phyloP scores from a whole-genome alignment of 2,113 vertebrate genomes.

The Cheirogaleus medius region DNA sequence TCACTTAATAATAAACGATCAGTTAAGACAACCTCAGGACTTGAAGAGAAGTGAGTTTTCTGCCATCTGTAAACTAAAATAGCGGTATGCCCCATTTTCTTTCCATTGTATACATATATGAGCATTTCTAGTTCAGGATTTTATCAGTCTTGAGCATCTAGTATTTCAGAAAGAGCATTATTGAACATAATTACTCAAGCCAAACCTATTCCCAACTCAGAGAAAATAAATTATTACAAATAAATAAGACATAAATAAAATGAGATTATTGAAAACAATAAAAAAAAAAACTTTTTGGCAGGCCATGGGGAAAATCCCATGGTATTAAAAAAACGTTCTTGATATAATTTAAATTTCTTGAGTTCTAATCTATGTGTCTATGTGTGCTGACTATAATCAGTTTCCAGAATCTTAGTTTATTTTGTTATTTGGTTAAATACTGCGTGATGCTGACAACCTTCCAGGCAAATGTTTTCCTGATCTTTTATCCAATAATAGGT shows the following conservation, averaged over 20 bases:
- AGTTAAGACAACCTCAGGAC: neutral
- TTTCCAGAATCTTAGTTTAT: constrained; percentile 8
- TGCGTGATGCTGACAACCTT: neutral
- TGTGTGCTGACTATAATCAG: neutral
- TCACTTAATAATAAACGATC: neutral
- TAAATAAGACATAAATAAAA: neutral
- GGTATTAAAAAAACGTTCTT: neutral
- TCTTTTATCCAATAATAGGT: neutral
- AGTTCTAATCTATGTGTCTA: neutral
- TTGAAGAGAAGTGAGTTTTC: neutral
- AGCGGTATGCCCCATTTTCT: neutral
- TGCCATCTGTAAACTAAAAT: neutral
- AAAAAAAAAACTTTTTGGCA: neutral
- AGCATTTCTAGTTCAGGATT: neutral
- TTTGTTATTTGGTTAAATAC: neutral
- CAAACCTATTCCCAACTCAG: neutral
- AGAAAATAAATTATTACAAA: neutral
- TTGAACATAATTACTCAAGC: neutral
- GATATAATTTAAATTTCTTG: neutral
- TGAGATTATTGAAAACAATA: neutral
- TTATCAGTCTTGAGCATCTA: neutral
- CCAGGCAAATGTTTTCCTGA: neutral
- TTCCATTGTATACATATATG: neutral
- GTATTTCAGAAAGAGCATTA: neutral
- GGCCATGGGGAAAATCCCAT: neutral